Percentiles rank a stretch among this genome's conserved stretches.
phyloP scores from a whole-genome alignment of 23 tunicate species.

The Halocynthia roretzi region DNA sequence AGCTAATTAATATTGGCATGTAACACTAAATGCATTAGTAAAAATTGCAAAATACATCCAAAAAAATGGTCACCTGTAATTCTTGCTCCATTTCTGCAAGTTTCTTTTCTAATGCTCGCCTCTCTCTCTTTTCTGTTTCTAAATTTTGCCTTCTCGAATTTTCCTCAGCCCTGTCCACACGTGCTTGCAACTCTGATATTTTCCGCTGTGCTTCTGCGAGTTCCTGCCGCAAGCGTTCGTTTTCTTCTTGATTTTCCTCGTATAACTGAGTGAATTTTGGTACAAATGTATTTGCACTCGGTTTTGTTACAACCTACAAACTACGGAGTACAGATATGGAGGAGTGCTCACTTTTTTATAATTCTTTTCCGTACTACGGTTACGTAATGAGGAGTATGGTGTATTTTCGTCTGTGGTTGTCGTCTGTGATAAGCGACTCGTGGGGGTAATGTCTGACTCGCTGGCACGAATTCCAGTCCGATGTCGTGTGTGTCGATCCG shows the following conservation, averaged over 20 bases:
- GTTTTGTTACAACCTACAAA: too few species aligned
- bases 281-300: too few species aligned
- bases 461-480: slow-evolving; percentile 28
- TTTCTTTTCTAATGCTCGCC: slow-evolving; percentile 43
- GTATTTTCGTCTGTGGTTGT: slow-evolving; percentile 8
- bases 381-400: slow-evolving; percentile 25
- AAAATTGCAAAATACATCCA: too few species aligned
- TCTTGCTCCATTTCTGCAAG: slow-evolving; percentile 71
- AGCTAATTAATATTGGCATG: too few species aligned
- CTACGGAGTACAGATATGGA: too few species aligned
- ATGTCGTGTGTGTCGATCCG: slow-evolving; percentile 48
- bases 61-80: slow-evolving; percentile 33
- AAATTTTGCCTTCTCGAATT: slow-evolving; percentile 32
- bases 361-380: slow-evolving; percentile 39
- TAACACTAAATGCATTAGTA: too few species aligned
- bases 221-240: slow-evolving; percentile 43
- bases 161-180: slow-evolving; percentile 57
- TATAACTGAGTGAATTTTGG: slow-evolving; percentile 38
- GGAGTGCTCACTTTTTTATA: slow-evolving; percentile 46
- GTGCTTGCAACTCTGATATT: slow-evolving; percentile 46
- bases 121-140: slow-evolving; percentile 56
- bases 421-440: slow-evolving; percentile 3
- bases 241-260: slow-evolving; percentile 48
- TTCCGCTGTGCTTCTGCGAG: slow-evolving; percentile 43
- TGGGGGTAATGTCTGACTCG: slow-evolving; percentile 45